Percentiles rank a stretch among this genome's conserved stretches.
phyloP scores from a whole-genome alignment of 35 echinoderm and acorn worm species.

The Anneissia japonica region DNA sequence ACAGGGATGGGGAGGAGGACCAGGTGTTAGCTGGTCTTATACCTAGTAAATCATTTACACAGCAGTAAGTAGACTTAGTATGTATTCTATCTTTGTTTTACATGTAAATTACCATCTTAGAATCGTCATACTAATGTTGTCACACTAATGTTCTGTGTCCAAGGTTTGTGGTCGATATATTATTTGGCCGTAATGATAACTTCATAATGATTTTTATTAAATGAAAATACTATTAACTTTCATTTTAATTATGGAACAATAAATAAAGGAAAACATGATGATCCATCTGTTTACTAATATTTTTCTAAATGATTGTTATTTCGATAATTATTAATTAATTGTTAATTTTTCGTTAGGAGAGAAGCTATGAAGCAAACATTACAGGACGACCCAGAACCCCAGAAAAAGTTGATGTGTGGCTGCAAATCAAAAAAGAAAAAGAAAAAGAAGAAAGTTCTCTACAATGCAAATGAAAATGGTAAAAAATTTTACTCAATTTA shows the following conservation, averaged over 20 bases:
- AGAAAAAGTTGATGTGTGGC: conserved; percentile 57
- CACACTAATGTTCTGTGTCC: too few species aligned
- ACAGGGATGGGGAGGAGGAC: conserved; percentile 88
- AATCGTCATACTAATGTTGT: too few species aligned
- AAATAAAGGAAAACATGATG: too few species aligned
- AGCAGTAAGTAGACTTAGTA: conserved; percentile 64
- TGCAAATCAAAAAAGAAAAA: conserved; percentile 74
- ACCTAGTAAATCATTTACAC: conserved; percentile 78
- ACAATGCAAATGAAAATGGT: conserved; percentile 83
- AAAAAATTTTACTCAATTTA: background rate
- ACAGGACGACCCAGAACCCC: conserved; percentile 67
- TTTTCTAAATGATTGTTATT: too few species aligned
- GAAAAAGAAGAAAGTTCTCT: conserved; percentile 86
- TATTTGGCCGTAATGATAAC: too few species aligned
- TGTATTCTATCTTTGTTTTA: background rate
- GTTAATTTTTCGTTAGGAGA: conserved; percentile 44
- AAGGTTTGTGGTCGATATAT: too few species aligned
- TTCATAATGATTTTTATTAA: too few species aligned
- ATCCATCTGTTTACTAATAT: too few species aligned
- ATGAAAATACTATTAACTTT: too few species aligned
- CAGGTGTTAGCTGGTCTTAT: conserved; percentile 87
- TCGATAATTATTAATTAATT: too few species aligned
- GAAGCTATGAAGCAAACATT: conserved; percentile 94
- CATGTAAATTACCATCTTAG: background rate
- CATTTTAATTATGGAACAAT: too few species aligned